These are phyloP conservation scores for Sorex araneus DNA, from an alignment of 2,113 vertebrate genomes.

Conservation along the genomic window DNA sequence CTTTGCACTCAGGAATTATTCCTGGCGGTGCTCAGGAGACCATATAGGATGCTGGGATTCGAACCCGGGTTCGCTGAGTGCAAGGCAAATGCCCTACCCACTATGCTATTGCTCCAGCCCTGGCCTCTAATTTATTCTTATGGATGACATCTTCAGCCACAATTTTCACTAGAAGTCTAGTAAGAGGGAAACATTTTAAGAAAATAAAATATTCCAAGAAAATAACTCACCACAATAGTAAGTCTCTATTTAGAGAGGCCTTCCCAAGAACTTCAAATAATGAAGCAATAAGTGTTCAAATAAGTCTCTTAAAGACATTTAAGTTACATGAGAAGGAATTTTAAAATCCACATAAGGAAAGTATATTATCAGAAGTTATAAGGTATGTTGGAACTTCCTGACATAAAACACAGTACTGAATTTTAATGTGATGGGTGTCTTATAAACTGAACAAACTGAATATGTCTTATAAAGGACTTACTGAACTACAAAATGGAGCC, in stretches of 20 bases:
- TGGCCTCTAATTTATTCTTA: too few species aligned
- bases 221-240: background rate
- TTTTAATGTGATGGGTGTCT: background rate
- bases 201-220: background rate
- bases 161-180: background rate
- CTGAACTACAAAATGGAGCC: background rate
- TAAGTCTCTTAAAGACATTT: background rate
- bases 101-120: too few species aligned
- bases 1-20: too few species aligned
- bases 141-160: background rate
- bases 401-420: conserved; percentile 2
- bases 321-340: background rate
- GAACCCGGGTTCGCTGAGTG: too few species aligned
- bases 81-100: too few species aligned
- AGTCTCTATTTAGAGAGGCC: background rate
- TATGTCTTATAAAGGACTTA: background rate
- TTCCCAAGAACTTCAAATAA: background rate
- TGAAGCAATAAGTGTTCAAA: background rate
- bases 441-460: conserved; percentile 5
- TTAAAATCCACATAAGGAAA: background rate
- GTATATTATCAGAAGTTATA: background rate
- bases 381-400: conserved; percentile 18
- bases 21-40: too few species aligned
- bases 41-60: too few species aligned
- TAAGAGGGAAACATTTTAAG: background rate